Base-by-base conservation (phyloP, 2,888 invertebrate genomes). In the Drosophila suboccidentalis region DNA sequence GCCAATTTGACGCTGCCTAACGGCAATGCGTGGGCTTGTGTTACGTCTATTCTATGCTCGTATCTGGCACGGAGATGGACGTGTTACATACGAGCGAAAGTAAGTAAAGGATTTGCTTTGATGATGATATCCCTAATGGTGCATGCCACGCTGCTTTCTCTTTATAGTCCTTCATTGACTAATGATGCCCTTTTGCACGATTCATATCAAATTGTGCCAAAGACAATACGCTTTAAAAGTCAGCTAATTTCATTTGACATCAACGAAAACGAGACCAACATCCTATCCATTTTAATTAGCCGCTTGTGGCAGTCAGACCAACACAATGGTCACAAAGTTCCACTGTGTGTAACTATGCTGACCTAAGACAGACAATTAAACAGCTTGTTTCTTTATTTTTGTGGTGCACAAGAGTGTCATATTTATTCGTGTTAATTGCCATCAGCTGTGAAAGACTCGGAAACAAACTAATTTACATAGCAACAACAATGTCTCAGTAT, bases 31-130 rank as follows among this genome's bases (percentile, higher is more conserved):
- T 74, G 60, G 78, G 60, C 38, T 78, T 66, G 29, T 57, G 61
- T 66, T 57, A 43, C 69, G 39, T 74, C 55, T 53, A 44, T 53
- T 57, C 53, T 57, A 49, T n/a, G 36, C 38, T 19, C 36, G 19
- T 73, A 61, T 62, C 22, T 79, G 54, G 11, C 51, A 59, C 26
- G 26, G 29, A 22, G 34, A 19, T 50, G 53, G 78, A 67, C 68
- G 71, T 81, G 85, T 66, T 78, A 80, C 81, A 77, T 71, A 46
- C 57, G 54, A 59, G 82, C 72, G 67, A 59, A 69, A 72, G 80
- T 64, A 76, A 74, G 80, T 87, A 88, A 90, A 86, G 89, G 85
- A 88, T 86, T 90, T 86, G 87, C 85, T 86, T 89, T 90, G 85
- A 90, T 83, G 89, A 74, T 88, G 85, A 80, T 86, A 89, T 86